These are phyloP conservation scores for Temnothorax curvispinosus DNA, from an alignment of 1,140 invertebrate genomes.

Conservation along the genomic window DNA sequence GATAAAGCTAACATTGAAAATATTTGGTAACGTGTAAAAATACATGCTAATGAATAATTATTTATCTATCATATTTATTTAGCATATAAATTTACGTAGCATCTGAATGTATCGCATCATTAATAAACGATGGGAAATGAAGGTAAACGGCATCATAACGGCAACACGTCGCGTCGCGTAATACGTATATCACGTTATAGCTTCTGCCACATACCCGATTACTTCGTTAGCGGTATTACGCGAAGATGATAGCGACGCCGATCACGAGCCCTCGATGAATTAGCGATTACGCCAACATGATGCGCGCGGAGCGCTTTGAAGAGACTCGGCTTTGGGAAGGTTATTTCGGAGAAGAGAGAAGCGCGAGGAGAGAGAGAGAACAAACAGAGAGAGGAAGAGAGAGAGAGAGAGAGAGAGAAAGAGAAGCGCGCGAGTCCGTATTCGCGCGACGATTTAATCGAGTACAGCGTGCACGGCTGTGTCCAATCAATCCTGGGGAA, in stretches of 20 bases:
- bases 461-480: conserved; percentile 61
- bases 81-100: not conserved
- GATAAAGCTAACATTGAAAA: not conserved
- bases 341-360: conserved; percentile 4
- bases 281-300: conserved; percentile 54
- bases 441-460: conserved; percentile 71
- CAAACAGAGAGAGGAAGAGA: not conserved
- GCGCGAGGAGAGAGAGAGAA: not conserved
- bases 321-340: conserved; percentile 16
- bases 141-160: conserved; percentile 3
- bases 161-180: not conserved
- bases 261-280: conserved; percentile 60
- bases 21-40: not conserved
- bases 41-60: not conserved
- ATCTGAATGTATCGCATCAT: not conserved
- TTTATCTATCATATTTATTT: not conserved
- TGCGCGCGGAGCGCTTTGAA: conserved; percentile 43
- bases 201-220: conserved; percentile 41
- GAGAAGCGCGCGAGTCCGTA: not conserved
- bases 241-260: conserved; percentile 56
- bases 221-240: conserved; percentile 59
- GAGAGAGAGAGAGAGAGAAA: not conserved
- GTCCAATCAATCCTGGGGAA: conserved; percentile 64
- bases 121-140: conserved; percentile 1
- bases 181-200: conserved; percentile 37